Conservation (phyloP, 1,140 invertebrate species). For the Wiebesia pumilae region DNA sequence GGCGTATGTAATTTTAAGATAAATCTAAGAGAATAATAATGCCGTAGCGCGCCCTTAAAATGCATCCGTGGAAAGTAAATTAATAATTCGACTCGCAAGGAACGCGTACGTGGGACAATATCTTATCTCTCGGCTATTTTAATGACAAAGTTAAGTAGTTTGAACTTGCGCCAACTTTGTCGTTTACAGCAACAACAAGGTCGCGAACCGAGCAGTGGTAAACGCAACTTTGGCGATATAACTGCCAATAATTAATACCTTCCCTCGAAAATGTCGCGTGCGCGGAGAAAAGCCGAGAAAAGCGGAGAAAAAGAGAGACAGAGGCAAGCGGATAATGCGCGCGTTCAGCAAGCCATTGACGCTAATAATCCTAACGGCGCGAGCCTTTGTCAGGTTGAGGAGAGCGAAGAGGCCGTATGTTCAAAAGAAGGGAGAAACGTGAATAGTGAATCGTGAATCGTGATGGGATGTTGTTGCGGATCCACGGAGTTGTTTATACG, state of each 20-base stretch:
- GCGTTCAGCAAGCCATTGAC: slow-evolving; percentile 55
- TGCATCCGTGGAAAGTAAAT: neutral
- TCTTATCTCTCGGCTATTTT: neutral
- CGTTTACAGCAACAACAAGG: slow-evolving; percentile 12
- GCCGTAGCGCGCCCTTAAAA: neutral
- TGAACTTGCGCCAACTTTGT: neutral
- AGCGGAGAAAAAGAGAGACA: neutral
- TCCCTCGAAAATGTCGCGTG: slow-evolving; percentile 5
- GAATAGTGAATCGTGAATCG: slow-evolving; percentile 17
- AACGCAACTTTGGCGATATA: slow-evolving; percentile 26
- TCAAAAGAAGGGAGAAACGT: slow-evolving; percentile 9
- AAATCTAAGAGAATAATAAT: neutral
- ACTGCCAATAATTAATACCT: slow-evolving; percentile 23
- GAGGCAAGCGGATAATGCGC: slow-evolving; percentile 47
- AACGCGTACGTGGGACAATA: neutral
- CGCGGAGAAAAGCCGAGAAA: too few relatives aligned
- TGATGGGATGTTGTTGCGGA: neutral
- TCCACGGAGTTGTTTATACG: neutral
- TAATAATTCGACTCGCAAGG: neutral
- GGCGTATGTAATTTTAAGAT: neutral
- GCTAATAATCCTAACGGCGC: slow-evolving; percentile 65
- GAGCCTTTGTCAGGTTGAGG: slow-evolving; percentile 57
- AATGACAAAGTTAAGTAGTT: slow-evolving; percentile 20
- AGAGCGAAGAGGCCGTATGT: slow-evolving; percentile 44
- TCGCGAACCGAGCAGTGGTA: slow-evolving; percentile 15